These are phyloP conservation scores for Crocallis elinguaria DNA, from an alignment of 2,888 invertebrate species.

Conservation along the genomic window DNA sequence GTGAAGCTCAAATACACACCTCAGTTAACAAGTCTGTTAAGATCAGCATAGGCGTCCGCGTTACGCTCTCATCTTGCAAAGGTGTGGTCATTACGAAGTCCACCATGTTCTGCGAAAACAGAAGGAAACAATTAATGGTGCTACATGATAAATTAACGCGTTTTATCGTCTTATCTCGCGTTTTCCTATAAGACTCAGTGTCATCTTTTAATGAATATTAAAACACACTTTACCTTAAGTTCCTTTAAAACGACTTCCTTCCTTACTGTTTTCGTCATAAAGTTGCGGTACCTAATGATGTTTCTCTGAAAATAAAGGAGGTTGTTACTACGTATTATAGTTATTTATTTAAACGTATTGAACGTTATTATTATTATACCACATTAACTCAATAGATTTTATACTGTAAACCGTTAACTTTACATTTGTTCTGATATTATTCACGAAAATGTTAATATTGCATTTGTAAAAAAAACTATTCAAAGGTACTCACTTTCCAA, in stretches of 20 bases:
- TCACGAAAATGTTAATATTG: not conserved
- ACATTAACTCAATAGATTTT: no score
- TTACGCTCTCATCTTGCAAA: slow-evolving; percentile 90
- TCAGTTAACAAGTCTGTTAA: slow-evolving; percentile 89
- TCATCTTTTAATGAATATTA: slow-evolving; percentile 3
- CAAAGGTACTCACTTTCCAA: slow-evolving; percentile 87
- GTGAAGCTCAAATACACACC: slow-evolving; percentile 50
- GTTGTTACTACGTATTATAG: slow-evolving; percentile 22
- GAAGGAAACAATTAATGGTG: no score
- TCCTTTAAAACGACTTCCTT: slow-evolving; percentile 91
- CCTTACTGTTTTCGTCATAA: slow-evolving; percentile 87
- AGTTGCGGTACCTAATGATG: slow-evolving; percentile 89
- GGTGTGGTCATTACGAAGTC: slow-evolving; percentile 90
- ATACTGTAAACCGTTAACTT: no score
- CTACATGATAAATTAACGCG: not conserved
- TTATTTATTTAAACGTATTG: no score
- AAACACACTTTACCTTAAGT: slow-evolving; percentile 85
- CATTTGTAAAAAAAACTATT: not conserved
- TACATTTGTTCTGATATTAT: no score
- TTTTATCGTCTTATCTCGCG: not conserved
- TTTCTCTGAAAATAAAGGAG: slow-evolving; percentile 85
- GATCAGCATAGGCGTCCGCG: slow-evolving; percentile 89
- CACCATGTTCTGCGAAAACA: slow-evolving; percentile 87
- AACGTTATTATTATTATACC: no score
- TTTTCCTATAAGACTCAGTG: not conserved